These are phyloP conservation scores for Charina bottae DNA, from an alignment of 2,113 vertebrate species.

Conservation along the genomic window DNA sequence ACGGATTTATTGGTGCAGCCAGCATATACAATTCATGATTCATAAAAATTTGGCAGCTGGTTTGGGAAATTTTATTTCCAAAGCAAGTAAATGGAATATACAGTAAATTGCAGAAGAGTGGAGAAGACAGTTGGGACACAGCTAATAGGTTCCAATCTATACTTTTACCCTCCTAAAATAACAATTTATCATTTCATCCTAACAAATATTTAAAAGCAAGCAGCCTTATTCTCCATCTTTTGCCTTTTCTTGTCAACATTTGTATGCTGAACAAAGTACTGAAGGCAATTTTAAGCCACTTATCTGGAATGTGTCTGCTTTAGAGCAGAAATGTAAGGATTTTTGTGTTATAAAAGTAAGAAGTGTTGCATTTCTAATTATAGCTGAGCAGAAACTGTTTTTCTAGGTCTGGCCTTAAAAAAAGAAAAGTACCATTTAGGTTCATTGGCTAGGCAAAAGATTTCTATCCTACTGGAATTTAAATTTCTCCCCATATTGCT, in stretches of 20 bases:
- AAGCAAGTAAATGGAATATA: neutral
- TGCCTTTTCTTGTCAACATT: neutral
- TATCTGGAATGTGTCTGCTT: neutral
- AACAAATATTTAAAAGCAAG: neutral
- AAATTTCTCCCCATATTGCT: neutral
- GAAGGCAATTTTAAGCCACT: neutral
- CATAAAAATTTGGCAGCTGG: neutral
- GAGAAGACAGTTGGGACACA: constrained; percentile 54
- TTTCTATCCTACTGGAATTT: neutral
- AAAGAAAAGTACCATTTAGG: neutral
- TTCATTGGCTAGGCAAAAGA: neutral
- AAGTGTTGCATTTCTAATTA: neutral
- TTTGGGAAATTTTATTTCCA: neutral
- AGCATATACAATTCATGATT: neutral
- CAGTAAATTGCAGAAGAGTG: constrained; percentile 20
- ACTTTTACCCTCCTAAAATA: neutral
- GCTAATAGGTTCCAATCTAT: constrained; percentile 51
- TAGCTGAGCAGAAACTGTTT: neutral
- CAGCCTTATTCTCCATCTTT: neutral
- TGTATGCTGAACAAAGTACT: neutral
- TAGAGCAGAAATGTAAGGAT: neutral
- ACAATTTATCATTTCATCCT: neutral
- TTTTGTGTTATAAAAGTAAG: neutral
- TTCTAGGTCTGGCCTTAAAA: neutral
- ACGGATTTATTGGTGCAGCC: neutral